Conservation (phyloP, 2,888 invertebrate genomes). For the Chymomyza amoena region DNA sequence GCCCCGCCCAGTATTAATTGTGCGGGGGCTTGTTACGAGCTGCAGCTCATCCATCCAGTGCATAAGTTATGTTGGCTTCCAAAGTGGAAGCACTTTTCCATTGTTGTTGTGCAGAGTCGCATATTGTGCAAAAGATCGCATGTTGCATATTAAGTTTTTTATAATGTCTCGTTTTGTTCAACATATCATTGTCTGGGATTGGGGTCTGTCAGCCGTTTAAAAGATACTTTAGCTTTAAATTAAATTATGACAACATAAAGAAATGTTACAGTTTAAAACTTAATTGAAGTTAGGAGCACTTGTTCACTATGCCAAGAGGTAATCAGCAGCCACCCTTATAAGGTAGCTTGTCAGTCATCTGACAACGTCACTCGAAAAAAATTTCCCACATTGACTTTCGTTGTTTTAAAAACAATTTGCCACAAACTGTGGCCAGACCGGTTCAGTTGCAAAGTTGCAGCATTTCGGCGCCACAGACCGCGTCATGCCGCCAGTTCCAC, state of each 20-base stretch:
- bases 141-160: slow-evolving; percentile 46
- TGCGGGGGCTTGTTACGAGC: background rate
- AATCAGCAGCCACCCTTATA: slow-evolving; percentile 48
- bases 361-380: background rate
- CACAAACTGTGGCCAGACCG: slow-evolving; percentile 42
- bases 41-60: background rate
- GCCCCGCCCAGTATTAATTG: slow-evolving; percentile 50
- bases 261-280: slow-evolving; percentile 6
- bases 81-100: background rate
- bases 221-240: background rate
- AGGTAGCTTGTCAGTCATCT: slow-evolving; percentile 36
- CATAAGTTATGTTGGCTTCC: background rate
- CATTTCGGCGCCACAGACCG: slow-evolving; percentile 24
- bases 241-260: slow-evolving; percentile 31
- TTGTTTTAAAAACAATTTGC: slow-evolving; percentile 25
- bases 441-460: slow-evolving; percentile 48
- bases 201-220: background rate
- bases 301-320: slow-evolving; percentile 55
- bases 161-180: background rate
- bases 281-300: slow-evolving; percentile 22
- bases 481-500: background rate
- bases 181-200: background rate
- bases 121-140: slow-evolving; percentile 43
- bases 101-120: background rate
- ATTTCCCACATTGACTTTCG: slow-evolving; percentile 14